phyloP scores from a whole-genome alignment of 1,140 invertebrate genomes.

The Homarus americanus region DNA sequence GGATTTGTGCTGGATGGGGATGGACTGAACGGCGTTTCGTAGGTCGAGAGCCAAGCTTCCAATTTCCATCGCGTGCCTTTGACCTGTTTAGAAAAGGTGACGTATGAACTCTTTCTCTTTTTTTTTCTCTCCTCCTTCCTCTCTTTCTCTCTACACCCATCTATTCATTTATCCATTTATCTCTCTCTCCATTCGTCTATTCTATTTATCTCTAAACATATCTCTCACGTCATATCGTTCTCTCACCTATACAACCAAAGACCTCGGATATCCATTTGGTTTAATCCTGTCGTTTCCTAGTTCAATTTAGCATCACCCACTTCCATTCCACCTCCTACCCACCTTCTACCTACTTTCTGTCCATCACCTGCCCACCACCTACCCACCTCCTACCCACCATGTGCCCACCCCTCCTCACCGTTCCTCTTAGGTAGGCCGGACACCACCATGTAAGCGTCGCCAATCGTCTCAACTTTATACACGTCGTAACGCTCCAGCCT shows the following conservation, averaged over 20 bases:
- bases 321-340: neutral
- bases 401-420: too few species aligned
- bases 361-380: too few species aligned
- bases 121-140: too few species aligned
- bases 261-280: too few species aligned
- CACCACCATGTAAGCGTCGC: too few species aligned
- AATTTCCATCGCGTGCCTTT: slow-evolving; percentile 95
- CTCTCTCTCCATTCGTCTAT: neutral
- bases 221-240: too few species aligned
- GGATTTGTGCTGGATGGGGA: slow-evolving; percentile 82
- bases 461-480: slow-evolving; percentile 86
- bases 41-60: slow-evolving; percentile 93
- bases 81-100: slow-evolving; percentile 78
- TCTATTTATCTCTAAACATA: too few species aligned
- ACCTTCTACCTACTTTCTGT: too few species aligned
- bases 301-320: too few species aligned
- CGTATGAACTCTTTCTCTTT: neutral
- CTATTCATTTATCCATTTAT: neutral
- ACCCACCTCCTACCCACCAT: too few species aligned
- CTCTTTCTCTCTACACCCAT: neutral
- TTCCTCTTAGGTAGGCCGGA: slow-evolving; percentile 89
- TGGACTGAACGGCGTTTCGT: slow-evolving; percentile 79
- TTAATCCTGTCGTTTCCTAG: too few species aligned
- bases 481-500: slow-evolving; percentile 92
- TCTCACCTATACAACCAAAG: too few species aligned